A percentile compares a stretch with the other conserved stretches of the same genome.
phyloP scores from a whole-genome alignment of 2,797 vertebrate species.

The Cossypha niveicapilla region DNA sequence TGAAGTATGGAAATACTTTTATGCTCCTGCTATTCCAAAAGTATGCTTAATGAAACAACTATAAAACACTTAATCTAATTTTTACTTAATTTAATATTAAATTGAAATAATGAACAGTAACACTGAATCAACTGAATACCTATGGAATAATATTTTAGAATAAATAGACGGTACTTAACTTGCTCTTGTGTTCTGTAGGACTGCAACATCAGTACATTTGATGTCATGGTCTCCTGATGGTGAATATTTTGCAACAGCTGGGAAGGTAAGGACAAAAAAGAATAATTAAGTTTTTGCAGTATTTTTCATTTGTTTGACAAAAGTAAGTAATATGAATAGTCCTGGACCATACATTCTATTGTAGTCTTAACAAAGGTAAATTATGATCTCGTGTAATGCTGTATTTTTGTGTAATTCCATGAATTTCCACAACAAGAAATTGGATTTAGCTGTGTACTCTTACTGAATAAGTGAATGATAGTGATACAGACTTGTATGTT shows the following conservation, averaged over 20 bases:
- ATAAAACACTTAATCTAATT: background rate
- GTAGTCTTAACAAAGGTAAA: background rate
- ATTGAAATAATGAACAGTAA: background rate
- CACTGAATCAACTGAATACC: background rate
- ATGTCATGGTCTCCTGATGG: constrained; percentile 98
- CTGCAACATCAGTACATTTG: constrained; percentile 87
- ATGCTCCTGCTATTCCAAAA: background rate
- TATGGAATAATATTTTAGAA: background rate
- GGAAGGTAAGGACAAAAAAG: constrained; percentile 82
- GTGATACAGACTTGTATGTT: background rate
- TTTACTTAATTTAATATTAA: background rate
- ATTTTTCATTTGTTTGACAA: background rate
- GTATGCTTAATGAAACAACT: background rate
- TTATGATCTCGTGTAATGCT: background rate
- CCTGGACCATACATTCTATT: background rate
- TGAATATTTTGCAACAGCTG: constrained; percentile 95
- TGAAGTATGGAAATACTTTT: background rate
- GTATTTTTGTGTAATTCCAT: background rate
- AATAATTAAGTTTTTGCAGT: background rate
- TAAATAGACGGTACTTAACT: background rate
- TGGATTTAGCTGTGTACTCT: background rate
- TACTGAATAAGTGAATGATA: background rate
- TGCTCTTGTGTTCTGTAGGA: constrained; percentile 71
- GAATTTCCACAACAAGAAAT: background rate
- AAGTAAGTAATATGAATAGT: background rate